phyloP scores from a whole-genome alignment of 2,888 invertebrate genomes.

The Calliopum simillimum region DNA sequence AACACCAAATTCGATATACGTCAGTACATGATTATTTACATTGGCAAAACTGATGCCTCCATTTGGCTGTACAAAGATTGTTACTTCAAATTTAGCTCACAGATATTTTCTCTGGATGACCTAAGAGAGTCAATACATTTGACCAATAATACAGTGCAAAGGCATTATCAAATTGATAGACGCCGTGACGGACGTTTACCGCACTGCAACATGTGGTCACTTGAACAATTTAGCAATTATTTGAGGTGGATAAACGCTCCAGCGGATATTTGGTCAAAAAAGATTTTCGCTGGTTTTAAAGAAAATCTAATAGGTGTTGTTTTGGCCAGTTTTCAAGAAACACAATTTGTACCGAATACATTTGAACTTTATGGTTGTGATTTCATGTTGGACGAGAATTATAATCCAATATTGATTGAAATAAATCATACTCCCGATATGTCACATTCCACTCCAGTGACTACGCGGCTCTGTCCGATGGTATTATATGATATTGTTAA shows the following conservation, averaged over 20 bases:
- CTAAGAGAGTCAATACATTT: too few species aligned
- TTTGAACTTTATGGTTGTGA: conserved; percentile 94
- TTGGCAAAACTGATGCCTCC: too few species aligned
- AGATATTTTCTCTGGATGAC: too few species aligned
- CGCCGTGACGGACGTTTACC: conserved; percentile 75
- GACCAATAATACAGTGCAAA: conserved; percentile 88
- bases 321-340: conserved; percentile 80
- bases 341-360: conserved; percentile 76
- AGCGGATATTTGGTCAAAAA: too few species aligned
- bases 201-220: conserved; percentile 85
- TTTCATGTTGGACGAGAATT: conserved; percentile 87
- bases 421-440: conserved; percentile 91
- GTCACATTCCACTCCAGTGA: conserved; percentile 82
- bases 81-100: too few species aligned
- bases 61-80: too few species aligned
- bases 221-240: conserved; percentile 67
- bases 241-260: too few species aligned
- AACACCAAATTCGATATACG: too few species aligned
- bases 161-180: conserved; percentile 70
- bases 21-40: too few species aligned
- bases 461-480: conserved; percentile 85
- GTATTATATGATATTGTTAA: too few species aligned
- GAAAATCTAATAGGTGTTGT: conserved; percentile 82
- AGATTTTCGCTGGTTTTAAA: too few species aligned
- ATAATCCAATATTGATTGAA: too few species aligned